Evolutionary conservation across 35 echinoderm and acorn worm species (phyloP).

Genomic region (Anneissia japonica): DNA sequence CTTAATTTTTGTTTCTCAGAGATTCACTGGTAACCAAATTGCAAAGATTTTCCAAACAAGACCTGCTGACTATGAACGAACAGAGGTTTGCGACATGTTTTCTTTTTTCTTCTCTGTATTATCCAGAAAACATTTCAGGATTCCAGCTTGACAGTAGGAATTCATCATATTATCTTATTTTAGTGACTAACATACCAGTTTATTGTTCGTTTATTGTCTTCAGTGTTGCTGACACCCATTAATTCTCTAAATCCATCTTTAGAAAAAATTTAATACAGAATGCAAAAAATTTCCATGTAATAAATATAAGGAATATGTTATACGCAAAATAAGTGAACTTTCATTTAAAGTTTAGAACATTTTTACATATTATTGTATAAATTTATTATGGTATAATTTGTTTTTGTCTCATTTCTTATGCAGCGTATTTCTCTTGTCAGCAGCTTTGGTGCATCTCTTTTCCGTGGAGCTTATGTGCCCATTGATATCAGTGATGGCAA

Average conservation of each 20-base stretch:
- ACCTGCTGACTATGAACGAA: slow-evolving; percentile 23
- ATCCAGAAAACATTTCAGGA: neutral
- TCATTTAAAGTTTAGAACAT: no score
- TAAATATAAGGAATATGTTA: no score
- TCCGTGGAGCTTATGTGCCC: slow-evolving; percentile 70
- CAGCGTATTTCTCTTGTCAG: slow-evolving; percentile 87
- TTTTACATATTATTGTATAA: no score
- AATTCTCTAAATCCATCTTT: no score
- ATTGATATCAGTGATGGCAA: slow-evolving; percentile 96
- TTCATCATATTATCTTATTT: no score
- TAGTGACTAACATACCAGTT: no score
- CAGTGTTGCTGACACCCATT: no score
- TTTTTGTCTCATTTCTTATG: neutral
- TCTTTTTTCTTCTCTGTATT: neutral
- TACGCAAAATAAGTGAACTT: no score
- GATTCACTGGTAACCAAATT: slow-evolving; percentile 92
- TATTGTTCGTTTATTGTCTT: no score
- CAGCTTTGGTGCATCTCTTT: slow-evolving; percentile 94
- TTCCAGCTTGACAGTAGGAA: no score
- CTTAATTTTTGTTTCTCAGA: slow-evolving; percentile 35
- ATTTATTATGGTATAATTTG: neutral
- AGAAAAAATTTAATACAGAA: no score
- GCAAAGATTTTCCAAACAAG: slow-evolving; percentile 64
- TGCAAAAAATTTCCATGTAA: no score
- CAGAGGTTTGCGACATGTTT: slow-evolving; percentile 51